Evolutionary conservation across 2,797 vertebrate genomes (phyloP).

Genomic region (Tragelaphus eurycerus): DNA sequence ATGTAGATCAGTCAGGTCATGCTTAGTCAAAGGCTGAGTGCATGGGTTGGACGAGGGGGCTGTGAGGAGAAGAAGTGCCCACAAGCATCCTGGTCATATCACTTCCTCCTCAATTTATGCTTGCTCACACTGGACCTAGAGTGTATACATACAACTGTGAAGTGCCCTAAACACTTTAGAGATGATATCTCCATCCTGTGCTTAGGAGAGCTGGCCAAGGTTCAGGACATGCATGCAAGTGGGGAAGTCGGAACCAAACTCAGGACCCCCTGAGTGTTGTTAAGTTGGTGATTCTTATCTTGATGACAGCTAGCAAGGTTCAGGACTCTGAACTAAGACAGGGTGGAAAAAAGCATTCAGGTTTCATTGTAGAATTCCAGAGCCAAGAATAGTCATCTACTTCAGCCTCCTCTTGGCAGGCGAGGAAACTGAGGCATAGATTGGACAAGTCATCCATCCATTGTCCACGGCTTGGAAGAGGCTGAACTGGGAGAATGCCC

Average conservation of each 20-base stretch:
- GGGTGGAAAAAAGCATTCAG: background rate
- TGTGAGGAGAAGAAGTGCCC: background rate
- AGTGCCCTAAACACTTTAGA: background rate
- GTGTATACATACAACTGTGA: background rate
- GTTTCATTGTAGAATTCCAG: background rate
- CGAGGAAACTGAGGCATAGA: background rate
- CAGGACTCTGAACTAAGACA: background rate
- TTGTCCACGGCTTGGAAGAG: background rate
- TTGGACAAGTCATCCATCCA: background rate
- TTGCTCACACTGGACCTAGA: background rate
- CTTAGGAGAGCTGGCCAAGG: background rate
- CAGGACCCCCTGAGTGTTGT: background rate
- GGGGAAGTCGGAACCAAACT: background rate
- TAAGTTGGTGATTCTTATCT: background rate
- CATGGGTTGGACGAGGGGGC: background rate
- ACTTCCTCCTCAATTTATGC: background rate
- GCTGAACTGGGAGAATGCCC: background rate
- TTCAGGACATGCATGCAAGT: background rate
- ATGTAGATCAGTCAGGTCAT: background rate
- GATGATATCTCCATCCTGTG: background rate
- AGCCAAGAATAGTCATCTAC: accelerated
- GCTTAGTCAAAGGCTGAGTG: background rate
- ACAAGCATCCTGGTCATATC: too few relatives aligned
- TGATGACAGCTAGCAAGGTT: background rate
- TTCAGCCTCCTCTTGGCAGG: background rate